Conservation (phyloP, 2,888 invertebrate genomes). For the Thelaira solivaga region DNA sequence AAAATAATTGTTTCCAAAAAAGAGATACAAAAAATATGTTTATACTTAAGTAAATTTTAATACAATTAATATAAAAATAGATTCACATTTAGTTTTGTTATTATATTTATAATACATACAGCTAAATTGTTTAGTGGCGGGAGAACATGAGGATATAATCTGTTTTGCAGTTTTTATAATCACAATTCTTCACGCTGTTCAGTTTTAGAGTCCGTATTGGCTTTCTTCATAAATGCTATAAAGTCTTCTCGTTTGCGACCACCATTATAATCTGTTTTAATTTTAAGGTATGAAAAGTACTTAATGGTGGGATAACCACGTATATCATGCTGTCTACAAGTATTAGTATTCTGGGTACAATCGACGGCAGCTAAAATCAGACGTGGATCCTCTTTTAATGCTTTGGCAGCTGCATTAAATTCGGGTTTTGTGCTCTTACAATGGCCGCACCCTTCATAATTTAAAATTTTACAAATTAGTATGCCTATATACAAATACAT, state of each 20-base stretch:
- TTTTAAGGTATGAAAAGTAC: conserved; percentile 89
- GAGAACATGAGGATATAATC: not conserved
- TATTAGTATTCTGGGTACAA: conserved; percentile 81
- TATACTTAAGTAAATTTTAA: conserved; percentile 17
- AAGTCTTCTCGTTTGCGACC: conserved; percentile 82
- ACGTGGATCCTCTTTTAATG: conserved; percentile 86
- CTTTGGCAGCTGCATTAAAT: conserved; percentile 85
- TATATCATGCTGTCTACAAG: conserved; percentile 85
- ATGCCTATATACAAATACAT: conserved; percentile 71
- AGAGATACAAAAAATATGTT: not conserved
- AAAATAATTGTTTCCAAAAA: not conserved
- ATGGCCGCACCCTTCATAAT: conserved; percentile 89
- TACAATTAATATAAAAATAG: conserved; percentile 44
- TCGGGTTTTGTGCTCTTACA: conserved; percentile 93
- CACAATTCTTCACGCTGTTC: conserved; percentile 60
- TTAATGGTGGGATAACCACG: conserved; percentile 91
- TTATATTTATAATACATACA: conserved; percentile 15
- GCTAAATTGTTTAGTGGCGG: conserved; percentile 28
- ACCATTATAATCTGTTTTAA: conserved; percentile 83
- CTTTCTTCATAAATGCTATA: conserved; percentile 69
- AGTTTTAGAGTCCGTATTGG: conserved; percentile 29
- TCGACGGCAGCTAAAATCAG: conserved; percentile 90
- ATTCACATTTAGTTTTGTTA: conserved; percentile 33
- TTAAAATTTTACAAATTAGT: not conserved
- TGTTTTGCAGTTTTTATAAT: conserved; percentile 21